Base-by-base conservation (phyloP, 2,113 vertebrate genomes). In the Xenopus tropicalis region DNA sequence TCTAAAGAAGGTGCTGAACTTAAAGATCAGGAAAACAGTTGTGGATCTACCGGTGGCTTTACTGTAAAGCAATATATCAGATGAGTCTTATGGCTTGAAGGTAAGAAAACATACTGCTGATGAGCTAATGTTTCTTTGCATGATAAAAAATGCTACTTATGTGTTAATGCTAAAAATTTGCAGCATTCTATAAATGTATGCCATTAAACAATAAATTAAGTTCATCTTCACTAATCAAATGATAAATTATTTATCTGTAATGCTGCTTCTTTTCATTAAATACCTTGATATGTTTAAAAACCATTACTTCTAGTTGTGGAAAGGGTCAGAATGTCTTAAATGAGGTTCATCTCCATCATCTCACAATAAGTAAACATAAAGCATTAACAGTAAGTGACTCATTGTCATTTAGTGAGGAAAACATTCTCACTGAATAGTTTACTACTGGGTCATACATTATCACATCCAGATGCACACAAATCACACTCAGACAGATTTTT, bases 41-140 rank as follows among this genome's bases (percentile, higher is more conserved):
- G 64, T 63, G 72, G 72, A 74, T 74, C 65, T 68, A 74, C 43
- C 65, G 52, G 54, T 67, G 63, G n/a, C 11, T 17, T 67, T 11
- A 3, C 21, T 51, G 24, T 69, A 37, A 64, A 54, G 58, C 58
- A 44, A 61, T 56, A 43, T 75, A 61, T 20, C 10, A 21, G 23
- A 56, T 68, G 66, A 61, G 56, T 68, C 72, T 69, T 74, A 74
- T 74, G 72, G 72, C 72, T 69, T 74, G 72, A 74, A 74, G 72
- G 72, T 74, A 74, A 68, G 72, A 46, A 8, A 22, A 67, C 25
- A 1, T 21, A 54, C 19, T 54, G 16, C 8, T 54, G 9, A 17
- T 9, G 6, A 17, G 16, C 17, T 17, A 4, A 4, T 3, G 14
- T 54, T 54, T 54, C 52, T n/a, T 54, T 54, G 11, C 19, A n/a